Evolutionary conservation across 2,797 vertebrate genomes (phyloP).

Genomic region (Enteromius unitaeniatus): DNA sequence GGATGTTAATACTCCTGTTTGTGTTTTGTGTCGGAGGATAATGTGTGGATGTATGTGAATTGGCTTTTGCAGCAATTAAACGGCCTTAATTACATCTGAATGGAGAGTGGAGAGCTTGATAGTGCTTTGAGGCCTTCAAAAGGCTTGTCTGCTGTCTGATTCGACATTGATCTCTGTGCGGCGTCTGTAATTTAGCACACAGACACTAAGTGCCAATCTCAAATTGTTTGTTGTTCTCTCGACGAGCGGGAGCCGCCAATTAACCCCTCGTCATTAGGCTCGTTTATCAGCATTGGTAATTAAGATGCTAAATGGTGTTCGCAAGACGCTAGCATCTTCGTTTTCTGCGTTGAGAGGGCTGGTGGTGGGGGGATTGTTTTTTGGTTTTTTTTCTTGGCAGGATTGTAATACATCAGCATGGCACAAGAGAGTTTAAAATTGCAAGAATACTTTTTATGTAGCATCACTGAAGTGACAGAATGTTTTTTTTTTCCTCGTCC

Average conservation of each 20-base stretch:
- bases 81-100: conserved; percentile 62
- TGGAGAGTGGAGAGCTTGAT: conserved; percentile 79
- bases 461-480: conserved; percentile 66
- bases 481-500: conserved; percentile 67
- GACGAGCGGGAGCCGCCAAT: conserved; percentile 68
- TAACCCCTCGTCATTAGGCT: conserved; percentile 60
- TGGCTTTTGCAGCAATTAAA: conserved; percentile 62
- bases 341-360: conserved; percentile 4
- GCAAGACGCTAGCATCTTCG: conserved; percentile 49
- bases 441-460: conserved; percentile 72
- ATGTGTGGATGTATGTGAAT: conserved; percentile 52
- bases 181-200: conserved; percentile 71
- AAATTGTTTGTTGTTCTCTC: conserved; percentile 57
- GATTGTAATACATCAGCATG: conserved; percentile 49
- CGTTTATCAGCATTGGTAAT: conserved; percentile 58
- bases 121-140: conserved; percentile 80
- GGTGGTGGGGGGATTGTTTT: conserved; percentile 4
- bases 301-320: conserved; percentile 56
- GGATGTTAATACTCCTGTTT: conserved; percentile 42
- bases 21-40: conserved; percentile 53
- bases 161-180: conserved; percentile 82
- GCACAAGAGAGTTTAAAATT: conserved; percentile 72
- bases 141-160: conserved; percentile 82
- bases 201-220: conserved; percentile 47
- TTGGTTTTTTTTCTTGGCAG: conserved; percentile 17